These are phyloP conservation scores for Drosophila sordidapex DNA, from an alignment of 2,888 invertebrate genomes.

Conservation along the genomic window DNA sequence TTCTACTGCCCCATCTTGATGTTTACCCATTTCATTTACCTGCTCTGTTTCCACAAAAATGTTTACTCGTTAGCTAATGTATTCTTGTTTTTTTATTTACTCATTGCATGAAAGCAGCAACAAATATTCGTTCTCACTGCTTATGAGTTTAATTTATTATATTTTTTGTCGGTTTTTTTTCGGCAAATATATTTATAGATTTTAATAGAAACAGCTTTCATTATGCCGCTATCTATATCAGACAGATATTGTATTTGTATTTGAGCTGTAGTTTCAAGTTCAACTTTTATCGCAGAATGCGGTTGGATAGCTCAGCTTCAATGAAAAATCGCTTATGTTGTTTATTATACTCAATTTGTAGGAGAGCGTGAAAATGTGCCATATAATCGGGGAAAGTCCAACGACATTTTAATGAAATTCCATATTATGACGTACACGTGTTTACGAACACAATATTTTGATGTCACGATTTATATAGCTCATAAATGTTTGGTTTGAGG, in stretches of 20 bases:
- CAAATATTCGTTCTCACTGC: conserved; percentile 10
- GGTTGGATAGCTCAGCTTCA: conserved; percentile 27
- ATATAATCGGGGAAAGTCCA: background rate
- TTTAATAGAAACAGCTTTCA: conserved; percentile 41
- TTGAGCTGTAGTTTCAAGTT: conserved; percentile 5
- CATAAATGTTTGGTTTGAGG: conserved; percentile 16
- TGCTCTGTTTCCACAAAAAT: conserved; percentile 44
- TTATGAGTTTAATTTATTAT: conserved; percentile 62
- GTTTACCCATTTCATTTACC: conserved; percentile 37
- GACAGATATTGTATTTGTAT: background rate
- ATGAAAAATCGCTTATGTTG: conserved; percentile 27
- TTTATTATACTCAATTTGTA: conserved; percentile 21
- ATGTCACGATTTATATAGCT: conserved; percentile 14
- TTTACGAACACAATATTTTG: background rate
- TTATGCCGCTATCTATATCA: background rate
- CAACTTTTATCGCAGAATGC: background rate
- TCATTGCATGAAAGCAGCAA: conserved; percentile 18
- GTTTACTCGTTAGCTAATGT: conserved; percentile 50
- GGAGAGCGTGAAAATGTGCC: background rate
- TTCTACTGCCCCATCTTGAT: background rate
- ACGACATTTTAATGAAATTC: conserved; percentile 2
- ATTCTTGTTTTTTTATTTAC: conserved; percentile 52
- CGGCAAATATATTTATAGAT: conserved; percentile 55
- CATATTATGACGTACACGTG: background rate
- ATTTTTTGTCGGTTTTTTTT: conserved; percentile 21